phyloP scores from a whole-genome alignment of 2,888 invertebrate species.

The Ectemnius lituratus region DNA sequence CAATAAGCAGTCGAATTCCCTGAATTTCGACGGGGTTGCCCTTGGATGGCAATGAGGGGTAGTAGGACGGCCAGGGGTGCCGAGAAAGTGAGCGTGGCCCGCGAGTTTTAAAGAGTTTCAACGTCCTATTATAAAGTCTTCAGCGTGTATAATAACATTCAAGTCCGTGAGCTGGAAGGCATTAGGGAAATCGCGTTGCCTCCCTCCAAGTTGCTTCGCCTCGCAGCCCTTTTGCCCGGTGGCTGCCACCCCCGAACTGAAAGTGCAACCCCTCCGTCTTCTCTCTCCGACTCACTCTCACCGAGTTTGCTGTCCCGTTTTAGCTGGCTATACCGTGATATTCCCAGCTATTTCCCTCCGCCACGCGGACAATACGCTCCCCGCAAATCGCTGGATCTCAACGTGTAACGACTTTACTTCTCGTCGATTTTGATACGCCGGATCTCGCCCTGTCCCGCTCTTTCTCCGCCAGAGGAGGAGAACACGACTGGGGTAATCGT shows the following conservation, averaged over 20 bases:
- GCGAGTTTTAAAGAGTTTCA: slow-evolving; percentile 75
- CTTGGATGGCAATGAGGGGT: slow-evolving; percentile 7
- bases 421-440: slow-evolving; percentile 63
- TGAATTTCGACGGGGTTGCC: slow-evolving; percentile 11
- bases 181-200: slow-evolving; percentile 74
- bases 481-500: slow-evolving; percentile 25
- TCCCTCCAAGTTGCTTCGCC: slow-evolving; percentile 30
- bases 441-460: background rate
- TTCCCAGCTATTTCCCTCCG: slow-evolving; percentile 17
- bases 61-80: slow-evolving; percentile 16
- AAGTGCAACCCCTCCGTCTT: background rate
- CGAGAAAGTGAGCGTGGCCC: slow-evolving; percentile 52
- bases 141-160: slow-evolving; percentile 76
- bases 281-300: background rate
- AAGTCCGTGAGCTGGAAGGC: slow-evolving; percentile 75
- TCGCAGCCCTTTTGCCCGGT: slow-evolving; percentile 37
- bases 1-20: background rate
- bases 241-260: slow-evolving; percentile 35
- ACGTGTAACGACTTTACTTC: slow-evolving; percentile 60
- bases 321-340: slow-evolving; percentile 6
- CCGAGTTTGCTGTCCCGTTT: slow-evolving; percentile 9
- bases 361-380: slow-evolving; percentile 44
- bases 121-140: slow-evolving; percentile 77
- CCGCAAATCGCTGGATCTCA: slow-evolving; percentile 46
- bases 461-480: background rate